Base-by-base conservation (phyloP, 2,888 invertebrate species). In the Scaeva pyrastri region DNA sequence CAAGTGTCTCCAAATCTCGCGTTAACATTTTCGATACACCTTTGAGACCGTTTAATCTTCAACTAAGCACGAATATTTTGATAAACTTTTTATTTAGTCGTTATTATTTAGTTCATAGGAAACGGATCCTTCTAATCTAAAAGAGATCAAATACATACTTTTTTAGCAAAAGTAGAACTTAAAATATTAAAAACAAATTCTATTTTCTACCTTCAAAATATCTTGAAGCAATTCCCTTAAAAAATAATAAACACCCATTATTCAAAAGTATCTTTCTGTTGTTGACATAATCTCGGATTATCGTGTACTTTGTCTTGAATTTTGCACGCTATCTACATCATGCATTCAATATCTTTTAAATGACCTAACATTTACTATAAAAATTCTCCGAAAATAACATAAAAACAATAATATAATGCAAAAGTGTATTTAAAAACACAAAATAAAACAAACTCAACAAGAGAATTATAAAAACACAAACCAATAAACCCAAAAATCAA, bases 401-500 rank as follows among this genome's bases (percentile, higher is more conserved):
- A 74, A 72, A 43, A 50, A 1, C 19, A 12, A 2, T 21, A 12
- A 2, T n/a, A 58, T 10, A 41, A 36, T 11, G 21, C 66, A 50
- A 66, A 66, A 66, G 36, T 48, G 36, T 48, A 66, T 41, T 23
- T 68, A 77, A 70, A 72, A 60, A 77, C 50, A 58, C n/a, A 50
- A 72, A 78, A 71, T 48, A 50, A 66, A 78, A 72, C 79, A 79
- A 73, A 66, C 66, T 66, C 21, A 50, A 73, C 39, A n/a, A 10
- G 12, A 43, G 58, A 39, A 48, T 31, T 43, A 62, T 64, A 77
- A 73, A 73, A 60, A 60, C 50, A 64, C 78, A 72, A 78, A 48
- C 26, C 66, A 66, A 66, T 73, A 73, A 66, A 79, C 73, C n/a
- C 50, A 56, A 73, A 79, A 73, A 68, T 60, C 74, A 79, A 79